Conservation (phyloP, 2,888 invertebrate genomes). For the Globia sparganii region DNA sequence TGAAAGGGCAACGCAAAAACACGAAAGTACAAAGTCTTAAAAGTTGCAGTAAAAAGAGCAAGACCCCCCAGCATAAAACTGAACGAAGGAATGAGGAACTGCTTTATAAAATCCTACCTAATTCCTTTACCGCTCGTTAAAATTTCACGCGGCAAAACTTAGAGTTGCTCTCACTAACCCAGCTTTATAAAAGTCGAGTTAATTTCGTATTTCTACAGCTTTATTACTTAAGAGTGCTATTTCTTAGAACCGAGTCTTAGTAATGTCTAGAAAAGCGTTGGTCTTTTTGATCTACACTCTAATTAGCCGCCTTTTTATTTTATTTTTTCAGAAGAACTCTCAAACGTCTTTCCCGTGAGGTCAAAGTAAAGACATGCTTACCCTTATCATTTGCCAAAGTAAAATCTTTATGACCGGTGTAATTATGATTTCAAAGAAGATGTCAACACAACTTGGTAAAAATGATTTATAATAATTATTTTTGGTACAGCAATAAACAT, state of each 20-base stretch:
- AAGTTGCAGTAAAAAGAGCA: background rate
- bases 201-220: constrained; percentile 23
- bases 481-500: background rate
- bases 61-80: background rate
- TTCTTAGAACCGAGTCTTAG: background rate
- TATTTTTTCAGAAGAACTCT: background rate
- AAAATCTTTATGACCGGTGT: background rate
- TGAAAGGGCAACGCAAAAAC: background rate
- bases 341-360: background rate
- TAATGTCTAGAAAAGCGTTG: background rate
- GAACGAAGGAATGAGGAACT: background rate
- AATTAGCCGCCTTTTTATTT: background rate
- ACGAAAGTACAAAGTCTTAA: background rate
- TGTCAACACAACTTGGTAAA: background rate
- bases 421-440: background rate
- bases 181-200: constrained; percentile 5
- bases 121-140: constrained; percentile 31
- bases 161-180: constrained; percentile 12
- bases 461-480: background rate
- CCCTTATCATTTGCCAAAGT: no score
- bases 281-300: background rate
- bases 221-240: background rate
- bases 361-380: background rate
- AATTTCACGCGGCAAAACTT: constrained; percentile 15
- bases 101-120: background rate